A percentile compares a stretch with the other conserved stretches of the same genome.
Evolutionary conservation across 2,888 invertebrate genomes (phyloP).

Genomic region (Diadromus collaris): DNA sequence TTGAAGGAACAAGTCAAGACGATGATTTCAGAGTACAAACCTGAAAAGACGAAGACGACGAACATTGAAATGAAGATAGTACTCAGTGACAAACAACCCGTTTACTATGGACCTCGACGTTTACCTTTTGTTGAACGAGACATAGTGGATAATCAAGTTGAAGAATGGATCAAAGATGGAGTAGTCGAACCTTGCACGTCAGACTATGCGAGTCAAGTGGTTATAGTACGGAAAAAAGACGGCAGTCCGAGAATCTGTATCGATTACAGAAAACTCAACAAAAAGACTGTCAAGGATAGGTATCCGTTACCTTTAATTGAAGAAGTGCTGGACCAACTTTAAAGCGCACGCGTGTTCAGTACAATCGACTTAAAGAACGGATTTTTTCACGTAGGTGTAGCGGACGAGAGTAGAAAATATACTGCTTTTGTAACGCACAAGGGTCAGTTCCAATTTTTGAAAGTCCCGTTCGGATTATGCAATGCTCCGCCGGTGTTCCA

Average conservation of each 20-base stretch:
- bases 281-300: slow-evolving; percentile 66
- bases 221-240: slow-evolving; percentile 17
- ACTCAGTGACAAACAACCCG: slow-evolving; percentile 67
- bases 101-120: slow-evolving; percentile 63
- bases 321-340: slow-evolving; percentile 41
- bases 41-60: slow-evolving; percentile 54
- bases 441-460: too few relatives aligned
- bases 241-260: slow-evolving; percentile 67
- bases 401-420: slow-evolving; percentile 55
- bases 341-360: slow-evolving; percentile 49
- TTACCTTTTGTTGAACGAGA: slow-evolving; percentile 61
- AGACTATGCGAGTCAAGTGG: slow-evolving; percentile 17
- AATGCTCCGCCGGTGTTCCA: slow-evolving; percentile 65
- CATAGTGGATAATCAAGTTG: slow-evolving; percentile 66
- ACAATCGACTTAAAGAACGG: slow-evolving; percentile 65
- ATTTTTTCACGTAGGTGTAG: slow-evolving; percentile 66
- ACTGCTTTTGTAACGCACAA: too few relatives aligned
- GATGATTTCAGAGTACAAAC: slow-evolving; percentile 60
- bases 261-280: slow-evolving; percentile 75
- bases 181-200: background rate
- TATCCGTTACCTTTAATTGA: slow-evolving; percentile 57
- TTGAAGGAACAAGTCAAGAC: slow-evolving; percentile 18
- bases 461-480: slow-evolving; percentile 65
- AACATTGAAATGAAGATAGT: slow-evolving; percentile 66
- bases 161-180: slow-evolving; percentile 39